Evolutionary conservation across 2,888 invertebrate genomes (phyloP).

Genomic region (Oscheius sp.): DNA sequence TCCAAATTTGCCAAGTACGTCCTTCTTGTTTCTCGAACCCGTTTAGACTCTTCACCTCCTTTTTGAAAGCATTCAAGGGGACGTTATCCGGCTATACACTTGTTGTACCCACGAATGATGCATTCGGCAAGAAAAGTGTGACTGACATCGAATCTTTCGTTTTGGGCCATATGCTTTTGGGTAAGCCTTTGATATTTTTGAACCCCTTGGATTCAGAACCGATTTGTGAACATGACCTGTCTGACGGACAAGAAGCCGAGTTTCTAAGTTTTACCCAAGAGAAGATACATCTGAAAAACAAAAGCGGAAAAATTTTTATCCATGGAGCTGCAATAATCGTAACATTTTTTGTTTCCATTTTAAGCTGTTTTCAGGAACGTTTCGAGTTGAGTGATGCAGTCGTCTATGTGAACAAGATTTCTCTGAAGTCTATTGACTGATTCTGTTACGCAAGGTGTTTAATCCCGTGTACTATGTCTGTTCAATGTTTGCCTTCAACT

Average conservation of each 20-base stretch:
- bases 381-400: constrained; percentile 3
- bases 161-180: not conserved
- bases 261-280: not conserved
- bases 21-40: not conserved
- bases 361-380: not conserved
- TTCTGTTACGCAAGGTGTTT: not conserved
- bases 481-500: not conserved
- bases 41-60: not conserved
- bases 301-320: not conserved
- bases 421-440: not conserved
- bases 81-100: not conserved
- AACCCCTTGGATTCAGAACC: not conserved
- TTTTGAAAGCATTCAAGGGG: not conserved
- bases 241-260: not conserved
- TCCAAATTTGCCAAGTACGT: not conserved
- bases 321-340: not conserved
- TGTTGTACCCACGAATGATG: not conserved
- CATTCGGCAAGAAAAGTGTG: not conserved
- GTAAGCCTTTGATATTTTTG: not conserved
- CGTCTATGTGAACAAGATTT: not conserved
- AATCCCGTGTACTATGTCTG: not conserved
- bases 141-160: not conserved
- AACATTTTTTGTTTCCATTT: not conserved
- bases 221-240: not conserved
- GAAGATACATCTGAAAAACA: constrained; percentile 3